Base-by-base conservation (phyloP, 1,140 invertebrate genomes). In the Sitodiplosis mosellana region DNA sequence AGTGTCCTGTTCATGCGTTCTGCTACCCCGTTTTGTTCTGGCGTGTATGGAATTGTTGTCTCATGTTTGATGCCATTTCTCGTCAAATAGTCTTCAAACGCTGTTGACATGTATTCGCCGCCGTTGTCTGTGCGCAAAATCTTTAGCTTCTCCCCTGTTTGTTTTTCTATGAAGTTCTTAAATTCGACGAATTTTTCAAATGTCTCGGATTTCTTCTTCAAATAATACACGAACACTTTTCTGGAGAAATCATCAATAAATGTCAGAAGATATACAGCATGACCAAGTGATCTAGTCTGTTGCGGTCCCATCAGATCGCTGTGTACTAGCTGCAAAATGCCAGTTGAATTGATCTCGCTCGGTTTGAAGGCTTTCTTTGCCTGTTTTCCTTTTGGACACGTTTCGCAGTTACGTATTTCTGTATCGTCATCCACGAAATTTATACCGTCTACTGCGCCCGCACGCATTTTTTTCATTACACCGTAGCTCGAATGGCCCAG, bases 181-280 rank as follows among this genome's bases (percentile, higher is more conserved):
- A 52, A 52, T 37, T 63, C 48, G 49, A 56, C 53, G 36, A 67
- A 64, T 50, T 56, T 55, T 3, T 49, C 36, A 14, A 52, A 45
- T 14, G n/a, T 48, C 46, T 59, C 54, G 36, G 40, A 48, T 46
- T 60, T 61, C 19, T 22, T 27, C 42, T 60, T 57, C 14, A 63
- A 15, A 47, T 66, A 63, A 50, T 59, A 68, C 17, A 67, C 52
- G 49, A 60, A 57, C 49, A 58, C 56, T 54, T 64, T 66, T 37
- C 60, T 53, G 7, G 60, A 56, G 45, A 47, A 64, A 49, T 69
- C 64, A 58, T 69, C 61, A 34, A 61, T 57, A 48, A 68, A 59
- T 5, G 59, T 50, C 1, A 67, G 17, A 50, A 61, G 59, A 56
- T 63, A 68, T 47, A 48, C 48, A 8, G 57, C 50, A 21, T 55